Evolutionary conservation across 2,113 vertebrate species (phyloP).

Genomic region (Bubo bubo): DNA sequence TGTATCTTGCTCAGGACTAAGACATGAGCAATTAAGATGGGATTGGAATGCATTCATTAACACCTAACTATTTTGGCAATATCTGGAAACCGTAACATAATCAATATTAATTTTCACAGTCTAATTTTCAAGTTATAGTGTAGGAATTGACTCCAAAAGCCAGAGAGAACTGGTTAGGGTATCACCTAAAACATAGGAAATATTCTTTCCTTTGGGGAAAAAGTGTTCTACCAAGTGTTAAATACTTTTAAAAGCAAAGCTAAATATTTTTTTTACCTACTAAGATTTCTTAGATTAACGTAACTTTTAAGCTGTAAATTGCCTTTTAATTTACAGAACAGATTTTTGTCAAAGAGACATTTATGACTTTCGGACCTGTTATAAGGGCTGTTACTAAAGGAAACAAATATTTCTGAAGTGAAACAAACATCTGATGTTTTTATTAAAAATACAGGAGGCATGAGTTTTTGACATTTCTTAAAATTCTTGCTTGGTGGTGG

Average conservation of each 20-base stretch:
- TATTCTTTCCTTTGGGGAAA: background rate
- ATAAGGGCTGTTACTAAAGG: background rate
- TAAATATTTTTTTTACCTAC: background rate
- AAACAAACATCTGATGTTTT: background rate
- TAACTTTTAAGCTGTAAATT: background rate
- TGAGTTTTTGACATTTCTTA: background rate
- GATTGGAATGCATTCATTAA: background rate
- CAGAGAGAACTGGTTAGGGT: background rate
- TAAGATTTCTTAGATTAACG: background rate
- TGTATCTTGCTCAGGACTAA: background rate
- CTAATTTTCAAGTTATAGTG: background rate
- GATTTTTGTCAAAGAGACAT: background rate
- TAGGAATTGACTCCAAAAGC: background rate
- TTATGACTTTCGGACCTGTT: background rate
- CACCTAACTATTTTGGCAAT: background rate
- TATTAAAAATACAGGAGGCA: background rate
- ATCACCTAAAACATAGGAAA: background rate
- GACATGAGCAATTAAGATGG: background rate
- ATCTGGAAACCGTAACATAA: background rate
- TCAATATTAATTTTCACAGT: background rate
- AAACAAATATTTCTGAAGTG: background rate
- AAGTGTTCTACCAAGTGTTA: background rate
- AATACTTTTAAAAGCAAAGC: background rate
- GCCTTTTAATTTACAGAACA: background rate
- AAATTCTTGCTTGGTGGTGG: background rate